Base-by-base conservation (phyloP, 1,140 invertebrate species). In the Lethrus apterus region DNA sequence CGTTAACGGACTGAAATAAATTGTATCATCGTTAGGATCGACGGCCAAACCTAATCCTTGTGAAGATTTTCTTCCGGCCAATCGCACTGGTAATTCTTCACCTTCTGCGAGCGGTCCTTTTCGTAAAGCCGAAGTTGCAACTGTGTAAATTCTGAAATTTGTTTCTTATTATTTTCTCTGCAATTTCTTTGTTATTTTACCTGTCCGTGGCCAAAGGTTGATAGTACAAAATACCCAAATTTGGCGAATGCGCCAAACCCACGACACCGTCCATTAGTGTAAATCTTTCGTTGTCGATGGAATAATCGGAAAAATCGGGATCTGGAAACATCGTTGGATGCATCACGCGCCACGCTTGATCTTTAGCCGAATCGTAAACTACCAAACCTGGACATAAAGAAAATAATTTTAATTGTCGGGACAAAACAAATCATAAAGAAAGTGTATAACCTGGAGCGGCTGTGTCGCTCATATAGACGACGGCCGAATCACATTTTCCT, bases 171-270 rank as follows among this genome's bases (percentile, higher is more conserved):
- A 10, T 20, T 18, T 18, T 4, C 23, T 3, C 13, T 21, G 13
- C 18, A 4, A n/a, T 7, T 26, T 26, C 24, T 7, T 26, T 26
- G n/a, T 7, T n/a, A 26, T 26, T 17, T 52, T 57, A 77, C 74
- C 83, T 75, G 65, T 88, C 79, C 3, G 84, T 86, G n/a, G 86
- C 86, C 44, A 89, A 65, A 0, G 87, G 85, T 62, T 89, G 85
- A 68, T 80, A 89, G 60, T 86, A 90, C 0, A 89, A 51, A 1
- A 75, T 68, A 1, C 75, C 76, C 14, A 76, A 68, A 32, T 74
- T 75, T 0, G 80, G 74, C 0, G 85, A 86, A 49, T 86, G 78
- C 0, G 81, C 73, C n/a, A 90, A 58, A 0, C 86, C 86, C 0
- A 89, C 81, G 15, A 90, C 69, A 3, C 85, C 86, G 59, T 89